Base-by-base conservation (phyloP, 1,140 invertebrate genomes). In the Camponotus vicinus region DNA sequence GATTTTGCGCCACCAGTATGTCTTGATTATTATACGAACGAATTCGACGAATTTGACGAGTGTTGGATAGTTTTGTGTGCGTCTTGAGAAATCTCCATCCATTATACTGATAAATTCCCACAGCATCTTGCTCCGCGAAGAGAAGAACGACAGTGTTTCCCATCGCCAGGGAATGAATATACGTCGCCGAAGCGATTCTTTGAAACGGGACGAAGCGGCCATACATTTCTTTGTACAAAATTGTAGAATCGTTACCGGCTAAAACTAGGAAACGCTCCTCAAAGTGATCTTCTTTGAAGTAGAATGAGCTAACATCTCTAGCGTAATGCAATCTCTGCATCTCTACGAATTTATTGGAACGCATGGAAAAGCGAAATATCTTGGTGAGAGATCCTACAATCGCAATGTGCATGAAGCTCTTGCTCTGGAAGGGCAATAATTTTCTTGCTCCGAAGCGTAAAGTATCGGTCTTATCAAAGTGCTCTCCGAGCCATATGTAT, bases 401-500 rank as follows among this genome's bases (percentile, higher is more conserved):
- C 5, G 86, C 67, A 1, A 93, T 11, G 11, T 90, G 63, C 69
- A 90, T 89, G 0, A 87, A 85, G 1, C 85, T 88, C 0, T 89
- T 88, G 8, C 64, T 88, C 7, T 87, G 70, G 40, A 94, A 92
- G 3, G 86, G 86, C 8, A 89, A 66, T 8, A 92, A 18, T 52
- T 66, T 90, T 8, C 79, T 63, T 0, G 89, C 67, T 0, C 73
- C 85, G 21, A 86, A 80, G 32, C 63, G 6, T 11, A 96, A 86
- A 8, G 87, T 73, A 57, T 95, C 93, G 8, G 95, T 90, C 2
- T 92, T 73, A 91, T 96, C 96, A 89, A 96, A 96, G 89, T 96
- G 94, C 61, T 92, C 94, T 37, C 94, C 94, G 42, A 94, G 85
- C 96, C 95, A 96, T 27, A 90, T 91, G 79, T 95, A 96, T 18